Conservation (phyloP, 2,797 vertebrate species). For the Pristis pectinata region DNA sequence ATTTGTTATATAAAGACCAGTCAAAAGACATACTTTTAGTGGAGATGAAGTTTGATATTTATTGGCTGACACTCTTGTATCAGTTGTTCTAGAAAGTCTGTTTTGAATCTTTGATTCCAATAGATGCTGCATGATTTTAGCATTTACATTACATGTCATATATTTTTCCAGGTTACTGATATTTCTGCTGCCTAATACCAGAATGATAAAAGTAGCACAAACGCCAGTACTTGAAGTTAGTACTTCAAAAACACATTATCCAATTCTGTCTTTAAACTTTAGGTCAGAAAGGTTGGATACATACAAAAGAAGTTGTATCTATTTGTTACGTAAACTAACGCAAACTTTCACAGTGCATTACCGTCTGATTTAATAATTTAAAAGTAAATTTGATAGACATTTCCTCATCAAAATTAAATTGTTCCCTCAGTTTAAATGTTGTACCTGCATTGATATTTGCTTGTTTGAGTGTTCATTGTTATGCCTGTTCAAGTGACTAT, state of each 20-base stretch:
- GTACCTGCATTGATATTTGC: too few species aligned
- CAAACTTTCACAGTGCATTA: not conserved
- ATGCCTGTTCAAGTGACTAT: not conserved
- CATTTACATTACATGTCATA: not conserved
- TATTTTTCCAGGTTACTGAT: not conserved
- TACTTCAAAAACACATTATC: not conserved
- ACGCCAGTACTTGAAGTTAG: not conserved
- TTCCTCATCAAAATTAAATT: not conserved
- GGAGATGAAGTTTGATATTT: not conserved
- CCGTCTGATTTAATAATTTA: not conserved
- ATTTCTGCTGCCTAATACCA: not conserved
- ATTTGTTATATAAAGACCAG: not conserved
- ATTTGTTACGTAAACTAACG: not conserved
- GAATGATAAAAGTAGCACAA: not conserved
- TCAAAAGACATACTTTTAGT: not conserved
- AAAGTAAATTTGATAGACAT: not conserved
- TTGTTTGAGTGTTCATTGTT: not conserved
- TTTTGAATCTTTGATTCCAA: not conserved
- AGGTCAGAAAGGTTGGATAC: too few species aligned
- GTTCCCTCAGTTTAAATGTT: not conserved
- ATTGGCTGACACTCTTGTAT: not conserved
- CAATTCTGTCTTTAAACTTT: not conserved
- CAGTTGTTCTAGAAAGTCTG: not conserved
- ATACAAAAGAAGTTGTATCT: not conserved
- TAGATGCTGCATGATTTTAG: not conserved